Evolutionary conservation across 2,113 vertebrate species (phyloP), one percentile per base, ranked within the genome.

Genomic region (Pedetes capensis): DNA sequence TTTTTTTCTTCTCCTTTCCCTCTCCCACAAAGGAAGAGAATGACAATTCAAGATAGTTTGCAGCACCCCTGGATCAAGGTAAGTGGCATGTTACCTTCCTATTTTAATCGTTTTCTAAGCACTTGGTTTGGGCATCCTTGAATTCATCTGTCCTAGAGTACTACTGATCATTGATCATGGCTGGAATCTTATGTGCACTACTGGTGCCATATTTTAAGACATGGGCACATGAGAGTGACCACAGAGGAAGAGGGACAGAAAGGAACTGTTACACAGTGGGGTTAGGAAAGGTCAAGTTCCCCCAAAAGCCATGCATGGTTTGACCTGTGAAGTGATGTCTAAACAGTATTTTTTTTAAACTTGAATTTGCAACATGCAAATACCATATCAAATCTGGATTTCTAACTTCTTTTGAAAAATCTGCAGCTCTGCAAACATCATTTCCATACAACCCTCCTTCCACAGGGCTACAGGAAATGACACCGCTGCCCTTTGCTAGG

Each of bases 41-140:
- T 99, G 99, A 99, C 99, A 53, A 99, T 99, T 96, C 98, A 99
- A 98, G 99, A 99, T 92, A 99, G 99, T 97, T 98, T 99, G 44
- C 99, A 98, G 93, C 99, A 99, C 87, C 99, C 99, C 88, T 99
- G 99, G 99, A 99, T 99, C 97, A 99, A 99, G 99, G 99, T 99
- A 83, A 93, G 98, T 89, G 9, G 42, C 25, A 0, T 69, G 0
- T 49, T 59, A 29, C 1, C 1, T 39, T 25, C n/a, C 27, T 32
- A 12, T 66, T 93, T 49, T 66, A 47, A 18, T 83, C 3, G 11
- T 42, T 79, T 55, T 39, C 53, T 53, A 8, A 55, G 34, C 10
- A n/a, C 3, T 49, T 34, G 27, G 12, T 61, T n/a, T 55, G 83
- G 44, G 59, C 4, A 2, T 89, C 8, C n/a, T 47, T 8, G 71